Evolutionary conservation across 2,797 vertebrate genomes (phyloP).

Genomic region (Lophotriccus pileatus): DNA sequence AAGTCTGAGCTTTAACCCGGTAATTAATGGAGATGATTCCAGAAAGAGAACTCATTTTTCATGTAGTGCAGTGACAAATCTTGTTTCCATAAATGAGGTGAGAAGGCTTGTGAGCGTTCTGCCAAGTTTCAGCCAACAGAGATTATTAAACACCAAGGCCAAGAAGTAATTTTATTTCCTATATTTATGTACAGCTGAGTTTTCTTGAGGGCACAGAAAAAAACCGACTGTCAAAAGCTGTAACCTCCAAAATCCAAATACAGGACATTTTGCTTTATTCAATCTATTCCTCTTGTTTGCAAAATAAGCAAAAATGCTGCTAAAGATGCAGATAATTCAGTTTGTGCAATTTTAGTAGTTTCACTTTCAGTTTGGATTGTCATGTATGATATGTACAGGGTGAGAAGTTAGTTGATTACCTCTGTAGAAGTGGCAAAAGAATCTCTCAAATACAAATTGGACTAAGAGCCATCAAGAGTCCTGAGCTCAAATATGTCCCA

Average conservation of each 20-base stretch:
- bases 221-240: background rate
- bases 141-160: background rate
- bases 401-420: background rate
- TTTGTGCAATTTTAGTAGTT: background rate
- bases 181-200: conserved; percentile 13
- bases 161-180: background rate
- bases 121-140: background rate
- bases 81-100: background rate
- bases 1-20: background rate
- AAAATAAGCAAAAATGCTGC: background rate
- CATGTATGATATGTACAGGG: background rate
- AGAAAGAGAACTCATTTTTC: background rate
- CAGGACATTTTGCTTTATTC: background rate
- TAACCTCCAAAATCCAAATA: background rate
- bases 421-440: background rate
- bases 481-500: background rate
- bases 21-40: background rate
- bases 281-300: background rate
- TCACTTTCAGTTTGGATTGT: background rate
- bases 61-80: background rate
- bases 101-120: background rate
- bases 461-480: background rate
- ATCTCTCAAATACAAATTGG: background rate
- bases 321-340: background rate
- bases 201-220: conserved; percentile 14